These are phyloP conservation scores for Muscicapa striata DNA, from an alignment of 2,797 vertebrate species.

Conservation along the genomic window DNA sequence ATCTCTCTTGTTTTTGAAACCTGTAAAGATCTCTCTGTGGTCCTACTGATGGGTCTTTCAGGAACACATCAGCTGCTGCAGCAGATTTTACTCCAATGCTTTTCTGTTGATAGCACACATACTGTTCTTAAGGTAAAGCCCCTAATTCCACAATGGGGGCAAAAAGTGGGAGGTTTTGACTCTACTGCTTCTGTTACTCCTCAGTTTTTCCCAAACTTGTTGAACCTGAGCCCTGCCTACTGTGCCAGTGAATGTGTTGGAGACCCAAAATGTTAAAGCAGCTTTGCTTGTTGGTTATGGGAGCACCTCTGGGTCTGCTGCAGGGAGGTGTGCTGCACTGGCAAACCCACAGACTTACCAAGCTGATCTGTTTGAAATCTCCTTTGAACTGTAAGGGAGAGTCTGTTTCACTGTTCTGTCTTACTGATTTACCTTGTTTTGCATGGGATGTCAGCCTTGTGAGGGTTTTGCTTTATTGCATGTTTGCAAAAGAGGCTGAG, in stretches of 20 bases:
- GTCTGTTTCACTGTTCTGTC: background rate
- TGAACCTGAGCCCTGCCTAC: background rate
- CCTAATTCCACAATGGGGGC: fast-evolving
- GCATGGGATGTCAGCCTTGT: background rate
- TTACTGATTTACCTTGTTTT: constrained; percentile 8
- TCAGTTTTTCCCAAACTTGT: background rate
- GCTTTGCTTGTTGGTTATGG: background rate
- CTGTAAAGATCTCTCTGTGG: background rate
- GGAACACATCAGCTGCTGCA: background rate
- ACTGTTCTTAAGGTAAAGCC: background rate
- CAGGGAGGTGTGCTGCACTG: background rate
- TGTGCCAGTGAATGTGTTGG: background rate
- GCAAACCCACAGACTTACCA: background rate
- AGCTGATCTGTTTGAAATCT: background rate
- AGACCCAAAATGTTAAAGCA: background rate
- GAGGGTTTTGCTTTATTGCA: background rate
- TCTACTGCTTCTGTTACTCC: background rate
- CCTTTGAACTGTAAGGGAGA: background rate
- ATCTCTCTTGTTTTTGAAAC: background rate
- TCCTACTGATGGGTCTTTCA: background rate
- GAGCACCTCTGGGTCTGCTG: background rate
- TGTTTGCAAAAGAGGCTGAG: background rate
- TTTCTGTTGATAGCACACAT: background rate
- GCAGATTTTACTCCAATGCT: background rate
- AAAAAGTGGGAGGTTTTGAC: background rate